These are phyloP conservation scores for Syrphus vitripennis DNA, from an alignment of 2,888 invertebrate genomes.

Conservation along the genomic window DNA sequence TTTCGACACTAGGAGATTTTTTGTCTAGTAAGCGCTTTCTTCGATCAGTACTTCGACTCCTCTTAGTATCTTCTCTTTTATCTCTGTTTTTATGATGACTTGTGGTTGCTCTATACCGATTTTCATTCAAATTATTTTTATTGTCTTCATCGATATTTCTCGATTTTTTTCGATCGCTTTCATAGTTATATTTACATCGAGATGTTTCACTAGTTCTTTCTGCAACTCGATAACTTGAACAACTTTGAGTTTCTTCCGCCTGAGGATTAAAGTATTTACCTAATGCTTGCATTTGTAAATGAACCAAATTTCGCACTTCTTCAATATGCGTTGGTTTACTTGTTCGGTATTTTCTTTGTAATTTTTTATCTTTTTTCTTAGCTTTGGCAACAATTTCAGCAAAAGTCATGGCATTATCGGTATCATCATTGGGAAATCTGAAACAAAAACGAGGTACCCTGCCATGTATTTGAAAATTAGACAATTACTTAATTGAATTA, in stretches of 20 bases:
- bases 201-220: neutral
- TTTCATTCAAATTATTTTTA: neutral
- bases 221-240: neutral
- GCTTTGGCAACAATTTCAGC: constrained; percentile 77
- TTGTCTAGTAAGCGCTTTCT: neutral
- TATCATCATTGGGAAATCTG: constrained; percentile 56
- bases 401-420: constrained; percentile 73
- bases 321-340: constrained; percentile 78
- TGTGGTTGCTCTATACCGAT: neutral
- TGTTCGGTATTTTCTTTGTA: constrained; percentile 76
- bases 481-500: neutral
- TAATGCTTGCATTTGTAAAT: constrained; percentile 79
- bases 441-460: neutral
- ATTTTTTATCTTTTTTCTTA: constrained; percentile 75
- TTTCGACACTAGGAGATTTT: neutral
- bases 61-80: neutral
- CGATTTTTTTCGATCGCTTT: neutral
- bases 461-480: neutral
- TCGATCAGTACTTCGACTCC: neutral
- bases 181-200: neutral
- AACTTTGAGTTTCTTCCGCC: neutral
- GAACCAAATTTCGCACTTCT: constrained; percentile 77
- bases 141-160: constrained; percentile 25
- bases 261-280: constrained; percentile 72
- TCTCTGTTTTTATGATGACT: neutral